Percentiles rank a stretch among this genome's conserved stretches.
Evolutionary conservation across 2,797 vertebrate species (phyloP).

Genomic region (Masticophis lateralis): DNA sequence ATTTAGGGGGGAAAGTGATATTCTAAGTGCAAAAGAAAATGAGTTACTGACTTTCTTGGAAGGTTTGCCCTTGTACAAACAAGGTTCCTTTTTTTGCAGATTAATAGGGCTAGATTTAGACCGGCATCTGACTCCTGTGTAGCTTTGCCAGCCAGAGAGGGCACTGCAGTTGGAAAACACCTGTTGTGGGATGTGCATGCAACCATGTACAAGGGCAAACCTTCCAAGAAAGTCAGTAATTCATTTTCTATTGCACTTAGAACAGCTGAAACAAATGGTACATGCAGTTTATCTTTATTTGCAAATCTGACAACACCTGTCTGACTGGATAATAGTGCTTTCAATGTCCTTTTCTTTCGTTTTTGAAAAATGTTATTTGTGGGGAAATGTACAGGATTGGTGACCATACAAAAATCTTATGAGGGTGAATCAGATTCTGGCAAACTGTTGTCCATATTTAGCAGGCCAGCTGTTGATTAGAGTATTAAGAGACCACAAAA

Average conservation of each 20-base stretch:
- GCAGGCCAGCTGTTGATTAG: too few relatives aligned
- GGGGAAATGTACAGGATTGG: not conserved
- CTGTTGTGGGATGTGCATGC: not conserved
- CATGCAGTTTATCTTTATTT: not conserved
- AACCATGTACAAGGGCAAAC: not conserved
- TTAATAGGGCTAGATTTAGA: not conserved
- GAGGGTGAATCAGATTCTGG: not conserved
- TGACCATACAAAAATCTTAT: not conserved
- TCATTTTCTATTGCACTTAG: too few relatives aligned
- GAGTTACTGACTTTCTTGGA: not conserved
- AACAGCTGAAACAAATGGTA: conserved; percentile 5
- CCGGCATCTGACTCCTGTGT: not conserved
- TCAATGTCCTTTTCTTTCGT: not conserved
- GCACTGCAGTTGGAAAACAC: not conserved
- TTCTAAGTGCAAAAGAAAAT: not conserved
- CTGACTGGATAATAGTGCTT: not conserved
- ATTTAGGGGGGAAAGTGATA: not conserved
- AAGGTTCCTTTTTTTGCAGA: not conserved
- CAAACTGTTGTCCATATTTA: not conserved
- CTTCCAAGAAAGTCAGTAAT: too few relatives aligned
- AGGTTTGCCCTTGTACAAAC: not conserved
- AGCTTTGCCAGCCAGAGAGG: not conserved
- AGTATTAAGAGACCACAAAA: not conserved
- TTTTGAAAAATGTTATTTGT: not conserved
- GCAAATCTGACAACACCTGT: not conserved